Percentiles rank a stretch among this genome's conserved stretches.
These are phyloP conservation scores for Rugalucina vietnamica DNA, from an alignment of 2,888 invertebrate genomes.

Conservation along the genomic window DNA sequence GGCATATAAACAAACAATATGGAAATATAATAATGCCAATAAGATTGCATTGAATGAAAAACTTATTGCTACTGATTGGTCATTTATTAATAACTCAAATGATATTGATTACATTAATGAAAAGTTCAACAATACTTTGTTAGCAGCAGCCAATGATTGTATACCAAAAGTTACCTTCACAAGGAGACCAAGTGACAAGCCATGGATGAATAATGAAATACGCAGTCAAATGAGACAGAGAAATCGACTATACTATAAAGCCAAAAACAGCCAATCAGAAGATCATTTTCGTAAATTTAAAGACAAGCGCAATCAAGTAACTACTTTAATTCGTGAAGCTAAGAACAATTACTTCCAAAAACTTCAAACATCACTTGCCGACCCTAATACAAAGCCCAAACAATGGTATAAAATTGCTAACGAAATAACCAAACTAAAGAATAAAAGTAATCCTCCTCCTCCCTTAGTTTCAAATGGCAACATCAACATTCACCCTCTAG, in stretches of 20 bases:
- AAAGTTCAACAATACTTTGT: too few relatives aligned
- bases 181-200: neutral
- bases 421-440: neutral
- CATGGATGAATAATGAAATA: neutral
- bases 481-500: neutral
- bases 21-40: too few relatives aligned
- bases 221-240: neutral
- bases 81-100: too few relatives aligned
- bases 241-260: neutral
- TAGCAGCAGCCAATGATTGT: too few relatives aligned
- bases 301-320: neutral
- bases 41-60: too few relatives aligned
- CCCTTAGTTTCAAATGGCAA: neutral
- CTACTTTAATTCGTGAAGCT: neutral
- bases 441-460: neutral
- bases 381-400: neutral
- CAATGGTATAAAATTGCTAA: neutral
- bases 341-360: neutral
- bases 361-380: neutral
- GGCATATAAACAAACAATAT: too few relatives aligned
- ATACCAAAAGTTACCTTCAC: too few relatives aligned
- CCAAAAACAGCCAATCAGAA: neutral
- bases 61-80: too few relatives aligned
- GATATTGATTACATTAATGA: too few relatives aligned
- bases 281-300: neutral